phyloP scores from a whole-genome alignment of 2,888 invertebrate genomes.

The Drosophila paramelanica region DNA sequence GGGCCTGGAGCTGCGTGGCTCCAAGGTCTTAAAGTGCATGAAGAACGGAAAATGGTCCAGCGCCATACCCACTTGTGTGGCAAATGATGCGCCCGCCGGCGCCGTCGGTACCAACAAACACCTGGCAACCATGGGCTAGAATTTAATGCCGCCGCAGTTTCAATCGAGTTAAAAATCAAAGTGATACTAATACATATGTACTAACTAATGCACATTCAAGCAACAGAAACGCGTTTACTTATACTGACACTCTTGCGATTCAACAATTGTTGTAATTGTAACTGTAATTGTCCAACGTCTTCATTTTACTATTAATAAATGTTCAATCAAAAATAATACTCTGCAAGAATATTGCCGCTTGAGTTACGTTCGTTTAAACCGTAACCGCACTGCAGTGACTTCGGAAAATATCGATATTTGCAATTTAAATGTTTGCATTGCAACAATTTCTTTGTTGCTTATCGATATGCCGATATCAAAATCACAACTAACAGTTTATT shows the following conservation, averaged over 20 bases:
- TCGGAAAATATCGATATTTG: neutral
- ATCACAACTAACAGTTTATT: constrained; percentile 3
- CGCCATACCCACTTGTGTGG: constrained; percentile 91
- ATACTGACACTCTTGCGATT: constrained; percentile 65
- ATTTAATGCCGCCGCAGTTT: neutral
- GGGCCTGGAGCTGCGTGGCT: constrained; percentile 90
- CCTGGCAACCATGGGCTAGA: constrained; percentile 63
- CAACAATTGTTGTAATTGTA: constrained; percentile 56
- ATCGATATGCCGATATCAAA: constrained; percentile 19
- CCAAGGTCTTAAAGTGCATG: constrained; percentile 91
- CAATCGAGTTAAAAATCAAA: constrained; percentile 65
- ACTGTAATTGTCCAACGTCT: constrained; percentile 46
- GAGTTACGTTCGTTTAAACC: neutral
- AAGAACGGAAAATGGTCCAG: constrained; percentile 95
- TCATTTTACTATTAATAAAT: constrained; percentile 71
- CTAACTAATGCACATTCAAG: constrained; percentile 55
- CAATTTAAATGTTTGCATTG: neutral
- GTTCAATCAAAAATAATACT: constrained; percentile 37
- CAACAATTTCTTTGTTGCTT: constrained; percentile 10
- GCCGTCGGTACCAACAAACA: constrained; percentile 57
- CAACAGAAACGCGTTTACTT: constrained; percentile 42
- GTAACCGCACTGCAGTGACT: too few species aligned
- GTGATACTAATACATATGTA: constrained; percentile 79
- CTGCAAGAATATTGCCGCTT: constrained; percentile 7
- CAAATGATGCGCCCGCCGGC: constrained; percentile 64